Conservation (phyloP, 2,797 vertebrate genomes). For the Sebastes flavidus region DNA sequence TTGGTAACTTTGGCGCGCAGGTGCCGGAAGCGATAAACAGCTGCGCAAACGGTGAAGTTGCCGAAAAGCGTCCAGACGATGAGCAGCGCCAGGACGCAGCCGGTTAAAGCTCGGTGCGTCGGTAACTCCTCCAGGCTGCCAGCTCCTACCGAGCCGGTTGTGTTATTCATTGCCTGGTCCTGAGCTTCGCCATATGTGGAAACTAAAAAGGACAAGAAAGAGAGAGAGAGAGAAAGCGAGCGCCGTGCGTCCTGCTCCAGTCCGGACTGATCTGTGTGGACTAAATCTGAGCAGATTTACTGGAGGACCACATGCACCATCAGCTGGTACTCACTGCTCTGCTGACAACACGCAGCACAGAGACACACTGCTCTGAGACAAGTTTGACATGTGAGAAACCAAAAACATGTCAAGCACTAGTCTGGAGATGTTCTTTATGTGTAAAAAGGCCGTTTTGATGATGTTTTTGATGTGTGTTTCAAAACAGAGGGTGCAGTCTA, state of each 20-base stretch:
- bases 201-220: not conserved
- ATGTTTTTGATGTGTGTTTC: too few species aligned
- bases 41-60: constrained; percentile 88
- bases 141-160: constrained; percentile 20
- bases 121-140: constrained; percentile 26
- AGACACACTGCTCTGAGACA: constrained; percentile 5
- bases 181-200: constrained; percentile 3
- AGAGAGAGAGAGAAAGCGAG: not conserved
- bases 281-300: constrained; percentile 51
- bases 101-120: constrained; percentile 70
- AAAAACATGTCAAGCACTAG: not conserved
- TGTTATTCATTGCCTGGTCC: constrained; percentile 62
- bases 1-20: constrained; percentile 89
- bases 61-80: constrained; percentile 91
- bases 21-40: constrained; percentile 86
- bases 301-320: constrained; percentile 40
- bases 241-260: constrained; percentile 28
- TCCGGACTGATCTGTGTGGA: constrained; percentile 33
- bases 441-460: too few species aligned
- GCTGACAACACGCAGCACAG: constrained; percentile 6
- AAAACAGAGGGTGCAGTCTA: too few species aligned
- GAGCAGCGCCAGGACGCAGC: constrained; percentile 84
- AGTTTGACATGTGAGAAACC: constrained; percentile 1
- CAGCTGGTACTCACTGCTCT: constrained; percentile 45
- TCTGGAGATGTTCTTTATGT: not conserved